Percentiles rank a stretch among this genome's conserved stretches.
These are phyloP conservation scores for Lagodon rhomboides DNA, from an alignment of 2,797 vertebrate genomes.

Conservation along the genomic window DNA sequence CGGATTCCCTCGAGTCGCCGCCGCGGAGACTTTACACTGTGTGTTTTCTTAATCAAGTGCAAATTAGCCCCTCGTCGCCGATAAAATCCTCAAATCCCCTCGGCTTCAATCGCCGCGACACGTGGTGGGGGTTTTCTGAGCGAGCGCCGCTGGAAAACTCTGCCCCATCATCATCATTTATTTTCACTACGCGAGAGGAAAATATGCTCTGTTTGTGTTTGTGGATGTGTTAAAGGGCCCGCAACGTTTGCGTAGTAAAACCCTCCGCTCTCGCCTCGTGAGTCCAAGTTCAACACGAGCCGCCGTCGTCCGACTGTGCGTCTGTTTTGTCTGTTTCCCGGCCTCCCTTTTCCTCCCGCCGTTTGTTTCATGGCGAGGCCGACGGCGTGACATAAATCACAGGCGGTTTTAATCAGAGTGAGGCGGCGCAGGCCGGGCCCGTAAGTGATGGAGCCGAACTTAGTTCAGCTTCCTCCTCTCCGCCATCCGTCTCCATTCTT, in stretches of 20 bases:
- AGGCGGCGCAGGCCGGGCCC: constrained; percentile 61
- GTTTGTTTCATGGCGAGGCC: constrained; percentile 42
- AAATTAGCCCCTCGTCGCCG: constrained; percentile 77
- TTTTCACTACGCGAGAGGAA: constrained; percentile 65
- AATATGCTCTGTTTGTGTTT: constrained; percentile 75
- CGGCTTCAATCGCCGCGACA: constrained; percentile 33
- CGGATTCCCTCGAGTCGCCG: constrained; percentile 49
- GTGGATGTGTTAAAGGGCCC: constrained; percentile 74
- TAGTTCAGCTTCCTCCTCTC: constrained; percentile 56
- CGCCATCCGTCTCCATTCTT: constrained; percentile 66
- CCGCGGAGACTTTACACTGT: constrained; percentile 65
- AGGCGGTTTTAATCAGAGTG: constrained; percentile 76
- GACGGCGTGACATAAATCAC: constrained; percentile 72
- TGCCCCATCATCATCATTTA: constrained; percentile 65
- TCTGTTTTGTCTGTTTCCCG: constrained; percentile 37
- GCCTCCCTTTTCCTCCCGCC: too few relatives aligned
- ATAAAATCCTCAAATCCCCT: constrained; percentile 76
- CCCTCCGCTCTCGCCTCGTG: constrained; percentile 57
- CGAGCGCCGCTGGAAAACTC: constrained; percentile 62
- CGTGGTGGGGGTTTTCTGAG: constrained; percentile 30
- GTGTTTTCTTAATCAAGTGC: constrained; percentile 82
- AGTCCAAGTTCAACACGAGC: constrained; percentile 68
- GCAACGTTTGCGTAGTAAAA: constrained; percentile 61
- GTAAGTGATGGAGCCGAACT: constrained; percentile 73
- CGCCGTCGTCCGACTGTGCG: constrained; percentile 15